Evolutionary conservation across 1,140 invertebrate genomes (phyloP).

Genomic region (Plutomurus gul): DNA sequence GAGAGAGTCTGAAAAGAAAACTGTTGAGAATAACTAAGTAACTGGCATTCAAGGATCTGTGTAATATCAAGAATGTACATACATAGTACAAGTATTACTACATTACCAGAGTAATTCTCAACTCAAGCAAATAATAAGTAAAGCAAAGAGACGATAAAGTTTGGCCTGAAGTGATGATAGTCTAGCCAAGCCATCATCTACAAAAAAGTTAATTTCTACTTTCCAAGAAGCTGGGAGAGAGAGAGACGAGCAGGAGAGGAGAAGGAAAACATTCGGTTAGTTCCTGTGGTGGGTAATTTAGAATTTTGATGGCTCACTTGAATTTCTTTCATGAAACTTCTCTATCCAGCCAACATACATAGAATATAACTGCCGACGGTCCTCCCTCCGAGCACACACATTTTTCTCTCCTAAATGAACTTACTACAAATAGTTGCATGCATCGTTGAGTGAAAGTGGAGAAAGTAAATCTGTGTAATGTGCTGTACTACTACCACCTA

Average conservation of each 20-base stretch:
- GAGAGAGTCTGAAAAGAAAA: too few relatives aligned
- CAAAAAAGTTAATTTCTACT: conserved; percentile 26
- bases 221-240: not conserved
- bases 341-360: not conserved
- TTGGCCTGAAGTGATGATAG: conserved; percentile 16
- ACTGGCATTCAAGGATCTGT: too few relatives aligned
- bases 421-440: too few relatives aligned
- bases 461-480: too few relatives aligned
- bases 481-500: too few relatives aligned
- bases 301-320: conserved; percentile 10
- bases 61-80: too few relatives aligned
- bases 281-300: not conserved
- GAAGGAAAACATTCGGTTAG: not conserved
- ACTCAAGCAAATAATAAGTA: not conserved
- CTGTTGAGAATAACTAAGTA: too few relatives aligned
- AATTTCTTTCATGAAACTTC: conserved; percentile 27
- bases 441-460: too few relatives aligned
- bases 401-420: too few relatives aligned
- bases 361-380: not conserved
- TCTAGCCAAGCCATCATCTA: not conserved
- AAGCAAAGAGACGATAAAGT: not conserved
- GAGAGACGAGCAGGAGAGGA: not conserved
- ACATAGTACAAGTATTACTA: too few relatives aligned
- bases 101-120: too few relatives aligned
- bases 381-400: not conserved